Percentiles rank a stretch among this genome's conserved stretches.
Conservation (phyloP, 1,140 invertebrate genomes). For the Meloidogyne chitwoodi region DNA sequence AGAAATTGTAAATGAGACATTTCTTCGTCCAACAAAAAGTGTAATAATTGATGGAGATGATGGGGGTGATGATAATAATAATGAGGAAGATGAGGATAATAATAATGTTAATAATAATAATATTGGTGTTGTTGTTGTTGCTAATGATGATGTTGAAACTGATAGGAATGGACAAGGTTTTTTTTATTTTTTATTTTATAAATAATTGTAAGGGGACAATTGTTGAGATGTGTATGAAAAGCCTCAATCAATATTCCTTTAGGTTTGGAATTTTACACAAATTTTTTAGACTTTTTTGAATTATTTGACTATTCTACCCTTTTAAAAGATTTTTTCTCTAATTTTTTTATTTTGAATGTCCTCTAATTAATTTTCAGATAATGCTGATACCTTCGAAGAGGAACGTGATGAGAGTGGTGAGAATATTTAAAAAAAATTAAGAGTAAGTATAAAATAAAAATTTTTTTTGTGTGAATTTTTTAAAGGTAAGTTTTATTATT, state of each 20-base stretch:
- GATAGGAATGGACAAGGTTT: background rate
- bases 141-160: background rate
- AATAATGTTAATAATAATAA: background rate
- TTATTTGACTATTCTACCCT: too few species aligned
- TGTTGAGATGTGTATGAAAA: too few species aligned
- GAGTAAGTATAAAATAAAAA: background rate
- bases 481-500: too few species aligned
- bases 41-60: constrained; percentile 1
- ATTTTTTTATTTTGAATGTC: too few species aligned
- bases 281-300: too few species aligned
- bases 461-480: too few species aligned
- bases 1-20: background rate
- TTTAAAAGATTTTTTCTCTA: too few species aligned
- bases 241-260: too few species aligned
- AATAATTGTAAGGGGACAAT: too few species aligned
- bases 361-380: too few species aligned
- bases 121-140: background rate
- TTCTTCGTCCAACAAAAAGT: background rate
- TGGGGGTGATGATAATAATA: background rate
- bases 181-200: background rate
- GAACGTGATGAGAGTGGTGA: background rate
- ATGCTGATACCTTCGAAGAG: background rate
- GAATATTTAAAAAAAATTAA: background rate
- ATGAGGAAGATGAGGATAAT: background rate
- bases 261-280: too few species aligned